Percentiles rank a stretch among this genome's conserved stretches.
These are phyloP conservation scores for Haemorhous mexicanus DNA, from an alignment of 2,113 vertebrate genomes.

Conservation along the genomic window DNA sequence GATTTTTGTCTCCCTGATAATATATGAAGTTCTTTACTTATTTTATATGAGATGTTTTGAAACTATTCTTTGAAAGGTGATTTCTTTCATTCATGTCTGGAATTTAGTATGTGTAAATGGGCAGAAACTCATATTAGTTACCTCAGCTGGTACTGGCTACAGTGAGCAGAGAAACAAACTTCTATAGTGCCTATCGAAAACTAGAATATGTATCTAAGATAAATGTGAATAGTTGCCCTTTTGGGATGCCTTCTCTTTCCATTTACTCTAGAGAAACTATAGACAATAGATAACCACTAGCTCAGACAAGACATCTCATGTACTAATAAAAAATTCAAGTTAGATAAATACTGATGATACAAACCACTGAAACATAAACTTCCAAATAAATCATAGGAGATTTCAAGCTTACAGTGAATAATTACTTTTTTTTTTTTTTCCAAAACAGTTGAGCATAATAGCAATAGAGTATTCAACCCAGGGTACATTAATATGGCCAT, in stretches of 20 bases:
- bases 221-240: background rate
- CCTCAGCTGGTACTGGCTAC: background rate
- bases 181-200: background rate
- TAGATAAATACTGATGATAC: background rate
- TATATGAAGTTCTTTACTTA: background rate
- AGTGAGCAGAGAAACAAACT: background rate
- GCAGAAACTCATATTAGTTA: background rate
- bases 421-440: background rate
- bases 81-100: background rate
- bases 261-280: background rate
- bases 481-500: rapidly evolving
- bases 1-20: background rate
- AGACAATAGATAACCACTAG: background rate
- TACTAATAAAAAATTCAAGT: background rate
- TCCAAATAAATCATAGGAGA: background rate
- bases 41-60: background rate
- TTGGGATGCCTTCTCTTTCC: background rate
- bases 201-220: background rate
- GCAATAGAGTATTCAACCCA: background rate
- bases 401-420: background rate
- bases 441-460: background rate
- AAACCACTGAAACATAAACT: background rate
- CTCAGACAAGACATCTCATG: background rate
- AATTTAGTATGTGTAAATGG: background rate
- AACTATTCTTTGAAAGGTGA: background rate